Evolutionary conservation across 2,797 vertebrate genomes (phyloP), one percentile per base, ranked within the genome.

Genomic region (Otolemur crassicaudatus): DNA sequence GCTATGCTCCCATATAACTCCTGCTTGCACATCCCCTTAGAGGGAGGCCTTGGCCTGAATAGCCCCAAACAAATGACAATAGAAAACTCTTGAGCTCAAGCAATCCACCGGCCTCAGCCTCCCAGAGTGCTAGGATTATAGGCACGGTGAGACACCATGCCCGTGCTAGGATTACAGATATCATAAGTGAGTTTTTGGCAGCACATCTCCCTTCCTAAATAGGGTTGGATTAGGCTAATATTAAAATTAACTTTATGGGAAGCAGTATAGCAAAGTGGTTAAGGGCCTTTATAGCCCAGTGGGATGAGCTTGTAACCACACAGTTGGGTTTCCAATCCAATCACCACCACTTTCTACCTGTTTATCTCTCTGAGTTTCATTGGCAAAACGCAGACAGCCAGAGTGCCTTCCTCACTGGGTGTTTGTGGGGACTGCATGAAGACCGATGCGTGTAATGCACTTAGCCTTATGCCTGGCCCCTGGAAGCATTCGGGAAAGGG

Each of bases 231-330:
- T 92, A 29, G 49, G 72, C 60, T 89, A 82, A 95, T 73, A 91
- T 91, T 94, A 79, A 88, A 95, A 69, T 92, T 49, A 46, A 75
- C 29, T 94, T 85, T 61, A 90, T 61, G 82, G 65, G 85, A 94
- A 43, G 63, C 94, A 90, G 73, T 46, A 53, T 31, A 84, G 19
- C 53, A 79, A 81, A 90, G 72, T 43, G 14, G 61, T 53, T 84
- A 84, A 93, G 91, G 89, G 81, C 53, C 56, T 91, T 69, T 83
- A 67, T 4, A 87, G 58, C 0, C 10, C 34, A 63, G 65, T 8
- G 0, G 13, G 79, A 65, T 7, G 4, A 76, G 87, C 34, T 90
- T 17, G 0, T 82, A 73, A 87, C 60, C 81, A 85, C 29, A 31
- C 19, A 8, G 46, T 49, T 46, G 31, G 40, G 31, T 88, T 96